phyloP scores from a whole-genome alignment of 2,888 invertebrate species.

The Copidosoma aretas region DNA sequence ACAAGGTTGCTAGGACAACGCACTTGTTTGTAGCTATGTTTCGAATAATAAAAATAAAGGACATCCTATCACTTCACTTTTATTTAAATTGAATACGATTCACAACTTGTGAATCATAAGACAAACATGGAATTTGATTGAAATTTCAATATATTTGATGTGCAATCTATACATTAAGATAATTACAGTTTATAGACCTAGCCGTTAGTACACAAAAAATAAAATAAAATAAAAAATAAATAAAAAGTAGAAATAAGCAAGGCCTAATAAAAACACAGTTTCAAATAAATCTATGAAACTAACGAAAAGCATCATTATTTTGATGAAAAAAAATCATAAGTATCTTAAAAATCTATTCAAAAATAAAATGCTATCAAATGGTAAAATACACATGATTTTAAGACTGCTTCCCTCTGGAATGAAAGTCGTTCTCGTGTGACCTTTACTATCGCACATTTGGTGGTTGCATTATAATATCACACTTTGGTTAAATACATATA shows the following conservation, averaged over 20 bases:
- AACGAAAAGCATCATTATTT: too few species aligned
- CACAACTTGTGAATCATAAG: slow-evolving; percentile 10
- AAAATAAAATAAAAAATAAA: slow-evolving; percentile 18
- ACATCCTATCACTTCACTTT: neutral
- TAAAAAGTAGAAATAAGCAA: neutral
- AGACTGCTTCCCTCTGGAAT: slow-evolving; percentile 40
- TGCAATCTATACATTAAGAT: slow-evolving; percentile 36
- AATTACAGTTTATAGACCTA: slow-evolving; percentile 34
- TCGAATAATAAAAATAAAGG: neutral
- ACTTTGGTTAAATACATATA: slow-evolving; percentile 42
- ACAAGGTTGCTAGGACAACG: slow-evolving; percentile 37
- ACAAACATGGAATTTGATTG: slow-evolving; percentile 23
- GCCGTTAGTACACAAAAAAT: slow-evolving; percentile 22
- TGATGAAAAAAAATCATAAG: too few species aligned
- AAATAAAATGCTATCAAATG: slow-evolving; percentile 35
- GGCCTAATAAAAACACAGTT: slow-evolving; percentile 15
- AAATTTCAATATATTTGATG: slow-evolving; percentile 37
- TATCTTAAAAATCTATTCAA: slow-evolving; percentile 6
- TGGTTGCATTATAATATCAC: slow-evolving; percentile 22
- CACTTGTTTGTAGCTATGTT: neutral
- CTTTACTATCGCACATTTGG: slow-evolving; percentile 13
- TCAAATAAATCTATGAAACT: slow-evolving; percentile 17
- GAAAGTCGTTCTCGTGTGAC: slow-evolving; percentile 34
- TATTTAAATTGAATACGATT: neutral
- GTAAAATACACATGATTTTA: slow-evolving; percentile 33